Evolutionary conservation across 2,888 invertebrate genomes (phyloP).

Genomic region (Rhaphigaster nebulosa): DNA sequence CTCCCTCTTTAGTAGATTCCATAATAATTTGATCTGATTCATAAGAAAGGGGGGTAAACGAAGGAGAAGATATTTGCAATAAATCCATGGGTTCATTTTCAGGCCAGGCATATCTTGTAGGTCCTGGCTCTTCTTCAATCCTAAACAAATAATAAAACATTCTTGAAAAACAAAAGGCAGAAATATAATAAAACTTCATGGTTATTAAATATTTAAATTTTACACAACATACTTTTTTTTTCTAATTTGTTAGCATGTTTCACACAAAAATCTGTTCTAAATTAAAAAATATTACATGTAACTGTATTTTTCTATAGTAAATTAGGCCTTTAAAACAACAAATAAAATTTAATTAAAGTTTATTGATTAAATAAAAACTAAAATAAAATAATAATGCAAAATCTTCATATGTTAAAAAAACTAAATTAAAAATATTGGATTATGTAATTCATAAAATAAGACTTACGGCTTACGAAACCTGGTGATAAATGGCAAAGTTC

Average conservation of each 20-base stretch:
- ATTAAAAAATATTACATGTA: no score
- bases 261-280: no score
- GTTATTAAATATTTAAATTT: not conserved
- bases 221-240: not conserved
- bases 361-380: not conserved
- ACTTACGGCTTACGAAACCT: conserved; percentile 61
- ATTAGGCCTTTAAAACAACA: no score
- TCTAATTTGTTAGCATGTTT: no score
- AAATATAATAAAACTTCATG: not conserved
- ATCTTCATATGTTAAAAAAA: not conserved
- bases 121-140: conserved; percentile 68
- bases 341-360: not conserved
- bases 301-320: no score
- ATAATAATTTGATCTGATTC: conserved; percentile 61
- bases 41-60: conserved; percentile 62
- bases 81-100: conserved; percentile 69
- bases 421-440: not conserved
- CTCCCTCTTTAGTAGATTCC: not conserved
- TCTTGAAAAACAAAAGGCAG: not conserved
- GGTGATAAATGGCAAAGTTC: conserved; percentile 66
- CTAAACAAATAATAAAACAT: conserved; percentile 54
- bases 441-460: not conserved
- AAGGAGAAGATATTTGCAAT: conserved; percentile 67
- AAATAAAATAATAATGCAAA: not conserved
- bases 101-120: conserved; percentile 79